A percentile compares a stretch with the other conserved stretches of the same genome.
These are phyloP conservation scores for Apis laboriosa DNA, from an alignment of 1,140 invertebrate genomes.

Conservation along the genomic window DNA sequence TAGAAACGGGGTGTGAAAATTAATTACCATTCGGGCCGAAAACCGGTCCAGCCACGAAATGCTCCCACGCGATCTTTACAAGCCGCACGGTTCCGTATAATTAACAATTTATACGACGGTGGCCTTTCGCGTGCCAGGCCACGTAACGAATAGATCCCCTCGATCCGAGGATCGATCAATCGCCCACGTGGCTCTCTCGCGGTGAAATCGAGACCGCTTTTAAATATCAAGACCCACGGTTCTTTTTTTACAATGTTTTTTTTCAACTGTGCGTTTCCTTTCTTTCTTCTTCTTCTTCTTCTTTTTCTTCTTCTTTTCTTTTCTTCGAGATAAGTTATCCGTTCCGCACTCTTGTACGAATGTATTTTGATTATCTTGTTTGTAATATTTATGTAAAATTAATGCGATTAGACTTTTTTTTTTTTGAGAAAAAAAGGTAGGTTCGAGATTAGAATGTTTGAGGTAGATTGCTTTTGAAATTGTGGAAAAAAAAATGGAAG, in stretches of 20 bases:
- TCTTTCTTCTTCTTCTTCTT: neutral
- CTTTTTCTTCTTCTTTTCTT: too few species aligned
- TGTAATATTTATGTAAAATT: too few species aligned
- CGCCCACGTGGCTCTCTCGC: conserved; percentile 34
- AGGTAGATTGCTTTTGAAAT: too few species aligned
- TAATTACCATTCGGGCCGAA: conserved; percentile 35
- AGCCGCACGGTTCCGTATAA: conserved; percentile 39
- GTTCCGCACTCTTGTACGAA: too few species aligned
- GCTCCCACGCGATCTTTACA: conserved; percentile 34
- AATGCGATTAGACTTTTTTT: neutral
- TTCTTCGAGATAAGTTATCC: neutral
- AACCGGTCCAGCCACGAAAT: conserved; percentile 44
- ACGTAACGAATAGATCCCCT: conserved; percentile 38
- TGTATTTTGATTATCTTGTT: neutral
- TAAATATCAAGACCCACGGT: neutral
- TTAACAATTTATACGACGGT: conserved; percentile 52
- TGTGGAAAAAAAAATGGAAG: too few species aligned
- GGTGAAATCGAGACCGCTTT: conserved; percentile 4
- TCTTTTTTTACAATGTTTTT: neutral
- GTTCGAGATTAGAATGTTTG: too few species aligned
- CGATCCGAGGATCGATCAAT: conserved; percentile 49
- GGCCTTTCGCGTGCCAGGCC: conserved; percentile 15
- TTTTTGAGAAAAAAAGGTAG: neutral
- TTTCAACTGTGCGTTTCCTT: neutral
- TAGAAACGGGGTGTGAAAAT: conserved; percentile 51